Evolutionary conservation across 2,888 invertebrate species (phyloP), one percentile per base, ranked within the genome.

Genomic region (Lycaena phlaeas): DNA sequence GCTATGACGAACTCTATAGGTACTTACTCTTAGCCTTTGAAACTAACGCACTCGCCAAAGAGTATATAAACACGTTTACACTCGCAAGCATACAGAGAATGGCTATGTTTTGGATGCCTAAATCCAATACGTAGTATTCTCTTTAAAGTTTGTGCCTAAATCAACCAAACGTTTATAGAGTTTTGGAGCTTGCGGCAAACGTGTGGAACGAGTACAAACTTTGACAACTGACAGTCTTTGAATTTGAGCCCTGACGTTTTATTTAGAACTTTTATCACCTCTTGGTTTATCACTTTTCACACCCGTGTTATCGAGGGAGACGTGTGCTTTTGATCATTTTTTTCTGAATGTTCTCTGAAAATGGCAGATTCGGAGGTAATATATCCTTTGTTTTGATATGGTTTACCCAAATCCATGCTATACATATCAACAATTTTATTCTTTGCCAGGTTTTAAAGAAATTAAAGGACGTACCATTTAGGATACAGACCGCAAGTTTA

Each of bases 391-490:
- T 43, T 17, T 11, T 40, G 37, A 34, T 34, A 2, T 10, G 7
- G 1, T 26, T 11, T 34, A 36, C 12, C 22, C 22, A n/a, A 29
- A 31, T 14, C 11, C 15, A 12, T 44, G n/a, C 15, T 31, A 18
- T 12, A 37, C 36, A 4, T 45, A 48, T 44, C 45, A 39, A 56
- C 42, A 34, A 12, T 45, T 47, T 17, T 43, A 46, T 63, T 43
- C 59, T 38, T 62, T 53, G 39, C 43, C 77, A 92, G 91, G 78
- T 91, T 53, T 73, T 87, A 52, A 89, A 86, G 74, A 89, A 87
- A 61, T 77, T 92, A 54, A 91, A 91, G 72, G 92, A 92, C 84
- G 84, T 92, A 60, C 90, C 91, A 43, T 87, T 87, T 67, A 88
- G 87, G 74, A 87, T 92, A 59, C 92, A 92, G 70, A 89, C 90